A percentile compares a stretch with the other conserved stretches of the same genome.
Conservation (phyloP, 1,140 invertebrate species). For the Pseudomyrmex pallidus region DNA sequence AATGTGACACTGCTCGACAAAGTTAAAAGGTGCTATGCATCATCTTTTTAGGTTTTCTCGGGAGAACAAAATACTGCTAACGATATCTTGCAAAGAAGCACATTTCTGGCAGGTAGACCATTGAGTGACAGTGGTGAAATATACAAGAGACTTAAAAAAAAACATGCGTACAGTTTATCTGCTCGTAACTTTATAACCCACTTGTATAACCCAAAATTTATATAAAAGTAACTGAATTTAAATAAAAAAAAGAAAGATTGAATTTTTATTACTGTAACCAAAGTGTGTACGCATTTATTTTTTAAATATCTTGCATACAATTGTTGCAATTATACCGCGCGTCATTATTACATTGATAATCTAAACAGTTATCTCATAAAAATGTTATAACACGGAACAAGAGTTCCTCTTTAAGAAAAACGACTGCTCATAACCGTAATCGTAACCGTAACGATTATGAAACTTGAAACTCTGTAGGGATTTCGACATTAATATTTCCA, state of each 20-base stretch:
- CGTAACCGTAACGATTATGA: slow-evolving; percentile 66
- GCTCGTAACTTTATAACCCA: too few relatives aligned
- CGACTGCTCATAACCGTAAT: slow-evolving; percentile 70
- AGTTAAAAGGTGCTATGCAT: slow-evolving; percentile 70
- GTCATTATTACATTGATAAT: slow-evolving; percentile 15
- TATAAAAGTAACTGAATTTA: too few relatives aligned
- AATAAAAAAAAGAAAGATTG: too few relatives aligned
- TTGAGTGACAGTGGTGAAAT: background rate
- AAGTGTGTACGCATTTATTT: too few relatives aligned
- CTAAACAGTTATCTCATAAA: slow-evolving; percentile 41
- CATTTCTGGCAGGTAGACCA: slow-evolving; percentile 36
- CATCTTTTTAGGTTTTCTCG: slow-evolving; percentile 64
- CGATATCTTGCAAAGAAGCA: slow-evolving; percentile 56
- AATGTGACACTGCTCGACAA: slow-evolving; percentile 69
- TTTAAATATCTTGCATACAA: slow-evolving; percentile 11
- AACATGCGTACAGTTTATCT: too few relatives aligned
- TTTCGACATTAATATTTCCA: slow-evolving; percentile 72
- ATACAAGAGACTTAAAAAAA: background rate
- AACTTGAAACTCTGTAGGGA: slow-evolving; percentile 45
- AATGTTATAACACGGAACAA: slow-evolving; percentile 57
- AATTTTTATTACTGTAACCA: too few relatives aligned
- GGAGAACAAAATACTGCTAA: slow-evolving; percentile 36
- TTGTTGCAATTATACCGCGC: background rate
- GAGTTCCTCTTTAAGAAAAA: slow-evolving; percentile 65
- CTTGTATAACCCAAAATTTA: too few relatives aligned